Base-by-base conservation (phyloP, 2,888 invertebrate genomes). In the Xanthostigma xanthostigma region DNA sequence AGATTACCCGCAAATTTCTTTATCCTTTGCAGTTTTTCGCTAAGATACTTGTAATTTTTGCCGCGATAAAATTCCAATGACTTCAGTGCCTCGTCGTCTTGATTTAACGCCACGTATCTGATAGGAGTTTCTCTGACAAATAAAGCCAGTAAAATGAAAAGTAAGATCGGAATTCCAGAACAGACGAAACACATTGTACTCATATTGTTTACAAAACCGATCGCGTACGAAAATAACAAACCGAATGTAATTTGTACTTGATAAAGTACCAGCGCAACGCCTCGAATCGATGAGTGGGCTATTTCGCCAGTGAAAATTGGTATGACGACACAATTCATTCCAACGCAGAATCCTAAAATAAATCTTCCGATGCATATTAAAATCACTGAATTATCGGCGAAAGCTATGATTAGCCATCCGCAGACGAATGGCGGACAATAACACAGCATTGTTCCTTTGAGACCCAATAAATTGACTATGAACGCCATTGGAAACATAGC, bases 231-330 rank as follows among this genome's bases (percentile, higher is more conserved):
- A 27, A 27, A 27, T 6, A 27, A 6, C 1, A 27, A 6, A 27
- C 92, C 91, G 8, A 81, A 64, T 0, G 82, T 80, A 11, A 85
- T 67, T 59, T 82, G 76, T 35, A 85, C 66, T 58, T 90, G 91
- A 64, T 89, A 88, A 62, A 81, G 74, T 0, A 88, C 79, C 0
- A 89, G 86, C n/a, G 91, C 66, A 0, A 81, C 74, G 0, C 91
- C 91, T 46, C 90, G 74, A 57, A 85, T 76, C 35, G 81, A 79
- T 0, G 81, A 79, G 59, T 88, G 84, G 0, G 88, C 81, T 33
- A 87, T 83, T 68, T 92, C 92, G 0, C 81, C 81, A 34, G 90
- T 80, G 63, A 89, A 91, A 68, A 86, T 81, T 0, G 91, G 89
- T 0, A 82, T 82, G 4, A 82, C 75, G 2, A 90, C 84, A 59